These are phyloP conservation scores for Drosophila obscura DNA, from an alignment of 1,140 invertebrate species.

Conservation along the genomic window DNA sequence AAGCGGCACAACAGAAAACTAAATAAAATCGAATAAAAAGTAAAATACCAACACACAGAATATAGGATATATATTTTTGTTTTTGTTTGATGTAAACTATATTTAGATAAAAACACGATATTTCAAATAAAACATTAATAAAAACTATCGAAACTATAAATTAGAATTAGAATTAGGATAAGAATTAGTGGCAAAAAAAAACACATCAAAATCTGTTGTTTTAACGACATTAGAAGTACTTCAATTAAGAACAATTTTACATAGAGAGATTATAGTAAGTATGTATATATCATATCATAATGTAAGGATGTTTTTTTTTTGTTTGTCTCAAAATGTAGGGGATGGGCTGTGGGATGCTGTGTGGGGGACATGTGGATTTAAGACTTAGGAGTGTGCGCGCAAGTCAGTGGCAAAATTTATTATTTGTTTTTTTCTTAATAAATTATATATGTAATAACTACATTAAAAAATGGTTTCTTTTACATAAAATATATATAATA, in stretches of 20 bases:
- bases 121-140: slow-evolving; percentile 69
- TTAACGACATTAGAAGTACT: slow-evolving; percentile 54
- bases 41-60: slow-evolving; percentile 79
- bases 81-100: slow-evolving; percentile 60
- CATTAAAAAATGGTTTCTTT: slow-evolving; percentile 35
- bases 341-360: slow-evolving; percentile 21
- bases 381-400: slow-evolving; percentile 39
- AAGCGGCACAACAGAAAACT: slow-evolving; percentile 74
- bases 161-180: slow-evolving; percentile 71
- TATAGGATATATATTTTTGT: slow-evolving; percentile 71
- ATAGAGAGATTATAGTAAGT: slow-evolving; percentile 62
- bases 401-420: slow-evolving; percentile 53
- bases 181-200: slow-evolving; percentile 76
- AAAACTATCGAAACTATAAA: slow-evolving; percentile 76
- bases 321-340: not conserved
- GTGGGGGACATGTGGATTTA: slow-evolving; percentile 25
- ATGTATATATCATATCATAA: slow-evolving; percentile 20
- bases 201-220: slow-evolving; percentile 53
- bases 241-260: slow-evolving; percentile 66
- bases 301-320: slow-evolving; percentile 12
- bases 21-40: slow-evolving; percentile 51
- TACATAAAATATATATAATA: slow-evolving; percentile 46
- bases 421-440: slow-evolving; percentile 13
- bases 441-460: slow-evolving; percentile 44
- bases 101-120: slow-evolving; percentile 70